Base-by-base conservation (phyloP, 2,888 invertebrate genomes). In the Meloe dianella region DNA sequence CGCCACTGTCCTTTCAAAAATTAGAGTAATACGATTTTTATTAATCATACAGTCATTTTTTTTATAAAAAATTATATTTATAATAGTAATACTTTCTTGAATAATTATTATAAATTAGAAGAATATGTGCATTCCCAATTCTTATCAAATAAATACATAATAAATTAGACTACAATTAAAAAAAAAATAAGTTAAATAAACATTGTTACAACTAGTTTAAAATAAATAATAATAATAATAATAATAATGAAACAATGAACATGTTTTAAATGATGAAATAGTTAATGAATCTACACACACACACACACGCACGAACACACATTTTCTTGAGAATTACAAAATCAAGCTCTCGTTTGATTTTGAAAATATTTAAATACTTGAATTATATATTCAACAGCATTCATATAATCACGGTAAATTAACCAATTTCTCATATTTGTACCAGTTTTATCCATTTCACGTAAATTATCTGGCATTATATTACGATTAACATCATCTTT, bases 331-430 rank as follows among this genome's bases (percentile, higher is more conserved):
- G 8, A 32, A 7, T 32, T 7, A 32, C 17, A 1, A 27, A 54
- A 14, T 47, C 20, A 47, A 47, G 47, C 47, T 47, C 17, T 41
- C n/a, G n/a, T 17, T 5, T 47, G 47, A 20, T 20, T 47, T 20
- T 47, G 47, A 5, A 82, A 76, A 67, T 86, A 81, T 51, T 84
- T 81, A 77, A 87, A 85, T 63, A 87, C 85, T 70, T 88, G 82
- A 17, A 84, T 80, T 61, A 88, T 83, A 81, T 87, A 89, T 72
- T 89, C 86, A 57, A 90, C 83, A 6, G 85, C 85, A 77, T 87
- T 88, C 83, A 89, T 86, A 81, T 89, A 90, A 75, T 90, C 90
- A 58, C 89, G 82, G 78, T 88, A 86, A 72, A 90, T 89, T 68
- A 89, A 72, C 86, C 88, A 89, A 78, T 90, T 89, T 27, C 90